Evolutionary conservation across 2,888 invertebrate species (phyloP).

Genomic region (Bibio marci): DNA sequence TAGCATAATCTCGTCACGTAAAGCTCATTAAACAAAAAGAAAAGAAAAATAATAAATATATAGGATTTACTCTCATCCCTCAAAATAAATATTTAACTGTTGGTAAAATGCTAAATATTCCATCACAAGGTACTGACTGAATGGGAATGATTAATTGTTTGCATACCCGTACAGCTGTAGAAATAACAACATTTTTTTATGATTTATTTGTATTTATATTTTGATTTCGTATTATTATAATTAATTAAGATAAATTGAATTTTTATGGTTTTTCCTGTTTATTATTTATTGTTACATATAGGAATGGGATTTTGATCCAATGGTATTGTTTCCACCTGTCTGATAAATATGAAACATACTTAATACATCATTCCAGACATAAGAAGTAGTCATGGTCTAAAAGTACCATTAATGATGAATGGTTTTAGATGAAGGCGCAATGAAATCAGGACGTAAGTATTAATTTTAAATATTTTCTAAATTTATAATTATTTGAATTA

Average conservation of each 20-base stretch:
- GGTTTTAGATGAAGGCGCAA: constrained; percentile 54
- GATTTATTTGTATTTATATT: constrained; percentile 44
- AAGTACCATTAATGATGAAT: constrained; percentile 53
- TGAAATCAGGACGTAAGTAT: constrained; percentile 27
- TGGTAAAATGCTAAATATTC: constrained; percentile 42
- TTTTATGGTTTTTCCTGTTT: background rate
- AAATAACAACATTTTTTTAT: constrained; percentile 47
- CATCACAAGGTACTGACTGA: constrained; percentile 29
- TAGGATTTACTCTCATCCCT: no score
- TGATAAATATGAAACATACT: constrained; percentile 45
- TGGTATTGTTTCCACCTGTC: constrained; percentile 67
- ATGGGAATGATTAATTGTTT: constrained; percentile 41
- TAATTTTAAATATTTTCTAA: background rate
- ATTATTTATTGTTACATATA: constrained; percentile 19
- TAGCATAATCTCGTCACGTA: no score
- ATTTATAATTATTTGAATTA: no score
- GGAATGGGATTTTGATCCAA: constrained; percentile 62
- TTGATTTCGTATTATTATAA: no score
- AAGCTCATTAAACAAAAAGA: no score
- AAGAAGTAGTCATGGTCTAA: constrained; percentile 21
- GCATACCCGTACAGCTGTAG: constrained; percentile 38
- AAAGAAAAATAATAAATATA: no score
- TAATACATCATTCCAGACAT: constrained; percentile 42
- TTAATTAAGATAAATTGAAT: background rate
- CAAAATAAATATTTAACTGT: constrained; percentile 39